Base-by-base conservation (phyloP, 1,140 invertebrate genomes). In the Geopemphigus sp. region DNA sequence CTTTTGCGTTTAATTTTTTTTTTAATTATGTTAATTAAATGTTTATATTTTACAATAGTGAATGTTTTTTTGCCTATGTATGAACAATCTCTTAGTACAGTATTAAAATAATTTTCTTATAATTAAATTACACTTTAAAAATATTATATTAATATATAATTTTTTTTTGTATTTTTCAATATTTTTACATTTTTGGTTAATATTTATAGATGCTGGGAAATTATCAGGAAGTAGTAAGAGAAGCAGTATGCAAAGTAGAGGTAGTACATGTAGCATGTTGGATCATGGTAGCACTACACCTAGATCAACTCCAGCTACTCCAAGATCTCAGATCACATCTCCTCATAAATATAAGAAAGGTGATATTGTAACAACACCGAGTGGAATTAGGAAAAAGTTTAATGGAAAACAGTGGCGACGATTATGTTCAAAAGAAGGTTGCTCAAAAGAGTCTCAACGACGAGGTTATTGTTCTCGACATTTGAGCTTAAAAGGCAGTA, bases 361-460 rank as follows among this genome's bases (percentile, higher is more conserved):
- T 81, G 97, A 99, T 86, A 94, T 99, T 83, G 96, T 99, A 50
- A 92, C 94, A 45, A 97, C 95, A 66, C 94, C 96, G 64, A 97
- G 95, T 84, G 97, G 97, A 82, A 96, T 99, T 83, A 88, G 96
- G 5, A 99, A 99, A 88, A 99, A 99, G 88, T 99, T 97, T 86
- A 99, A 99, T 88, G 98, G 98, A 8, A 99, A 99, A 88, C 98
- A 99, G 85, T 99, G 97, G 98, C 89, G 97, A 82, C 89, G 97
- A 83, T 89, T 99, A 57, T 98, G 96, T 86, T 96, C 95, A 81
- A 95, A 94, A 86, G 93, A 96, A 85, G 93, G 93, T 80, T 99
- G 97, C 87, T 93, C 91, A n/a, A 99, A 99, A 88, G 97, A 99
- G 88, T 98, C 96, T 83, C 97, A 99, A 87, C 88, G 97, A 54